Evolutionary conservation across 2,797 vertebrate genomes (phyloP).

Genomic region (Hydrolagus colliei): DNA sequence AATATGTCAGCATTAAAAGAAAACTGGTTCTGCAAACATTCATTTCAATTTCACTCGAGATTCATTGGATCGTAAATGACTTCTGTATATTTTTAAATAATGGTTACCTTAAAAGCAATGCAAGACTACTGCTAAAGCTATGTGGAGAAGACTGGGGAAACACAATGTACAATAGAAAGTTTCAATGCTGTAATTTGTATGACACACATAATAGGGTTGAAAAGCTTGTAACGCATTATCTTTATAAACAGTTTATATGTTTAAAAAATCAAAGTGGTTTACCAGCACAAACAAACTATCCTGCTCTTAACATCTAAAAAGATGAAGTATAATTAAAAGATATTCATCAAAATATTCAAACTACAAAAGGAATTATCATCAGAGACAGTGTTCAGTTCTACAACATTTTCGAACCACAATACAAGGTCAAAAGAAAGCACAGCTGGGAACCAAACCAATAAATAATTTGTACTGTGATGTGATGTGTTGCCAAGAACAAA

Average conservation of each 20-base stretch:
- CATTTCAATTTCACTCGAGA: not conserved
- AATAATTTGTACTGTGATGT: slow-evolving; percentile 77
- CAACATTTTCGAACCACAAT: not conserved
- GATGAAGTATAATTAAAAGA: slow-evolving; percentile 31
- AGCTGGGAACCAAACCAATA: slow-evolving; percentile 60
- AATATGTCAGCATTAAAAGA: not conserved
- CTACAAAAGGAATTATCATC: slow-evolving; percentile 15
- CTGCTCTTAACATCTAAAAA: slow-evolving; percentile 8
- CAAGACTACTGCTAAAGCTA: not conserved
- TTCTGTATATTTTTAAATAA: slow-evolving; percentile 10
- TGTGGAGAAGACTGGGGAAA: no score
- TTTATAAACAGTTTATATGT: not conserved
- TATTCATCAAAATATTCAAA: slow-evolving; percentile 31
- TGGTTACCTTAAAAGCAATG: slow-evolving; percentile 4
- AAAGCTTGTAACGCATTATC: slow-evolving; percentile 8
- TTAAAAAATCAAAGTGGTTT: slow-evolving; percentile 11
- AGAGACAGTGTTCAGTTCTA: not conserved
- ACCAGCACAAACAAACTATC: slow-evolving; percentile 2
- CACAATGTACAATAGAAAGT: not conserved
- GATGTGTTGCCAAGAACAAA: slow-evolving; percentile 71
- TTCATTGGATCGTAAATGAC: not conserved
- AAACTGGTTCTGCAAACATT: not conserved
- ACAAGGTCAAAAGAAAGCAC: slow-evolving; percentile 62
- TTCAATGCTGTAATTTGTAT: slow-evolving; percentile 26
- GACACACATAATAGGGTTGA: slow-evolving; percentile 18